phyloP scores from a whole-genome alignment of 2,888 invertebrate genomes.

The Nomada flava region DNA sequence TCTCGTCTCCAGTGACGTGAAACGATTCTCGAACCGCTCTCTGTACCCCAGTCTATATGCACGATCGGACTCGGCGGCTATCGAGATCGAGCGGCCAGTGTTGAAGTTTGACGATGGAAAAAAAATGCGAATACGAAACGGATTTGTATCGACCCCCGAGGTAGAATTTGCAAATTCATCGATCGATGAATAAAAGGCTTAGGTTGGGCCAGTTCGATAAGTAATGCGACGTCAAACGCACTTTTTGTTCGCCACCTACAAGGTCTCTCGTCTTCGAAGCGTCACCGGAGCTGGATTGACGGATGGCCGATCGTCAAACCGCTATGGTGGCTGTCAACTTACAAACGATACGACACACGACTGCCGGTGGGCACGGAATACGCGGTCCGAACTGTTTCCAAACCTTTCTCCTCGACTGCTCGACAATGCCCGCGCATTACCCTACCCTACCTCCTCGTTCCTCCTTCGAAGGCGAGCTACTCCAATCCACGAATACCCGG shows the following conservation, averaged over 20 bases:
- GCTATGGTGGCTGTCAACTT: constrained; percentile 80
- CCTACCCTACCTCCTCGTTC: constrained; percentile 47
- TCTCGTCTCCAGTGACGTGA: too few species aligned
- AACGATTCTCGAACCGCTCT: background rate
- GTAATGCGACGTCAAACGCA: constrained; percentile 73
- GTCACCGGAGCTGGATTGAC: constrained; percentile 71
- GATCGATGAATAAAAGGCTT: constrained; percentile 8
- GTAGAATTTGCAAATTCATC: constrained; percentile 45
- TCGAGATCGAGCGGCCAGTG: background rate
- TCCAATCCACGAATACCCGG: constrained; percentile 67
- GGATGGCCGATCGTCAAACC: constrained; percentile 72
- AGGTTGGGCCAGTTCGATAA: constrained; percentile 61
- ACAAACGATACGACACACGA: constrained; percentile 81
- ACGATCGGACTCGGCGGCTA: background rate
- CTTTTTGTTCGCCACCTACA: constrained; percentile 71
- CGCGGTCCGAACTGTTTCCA: constrained; percentile 51
- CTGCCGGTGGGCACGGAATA: constrained; percentile 69
- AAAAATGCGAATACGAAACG: background rate
- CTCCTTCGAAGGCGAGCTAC: constrained; percentile 56
- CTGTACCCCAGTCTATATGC: background rate
- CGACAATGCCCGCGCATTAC: constrained; percentile 62
- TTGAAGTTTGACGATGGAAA: background rate
- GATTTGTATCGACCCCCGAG: background rate
- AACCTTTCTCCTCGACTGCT: constrained; percentile 50
- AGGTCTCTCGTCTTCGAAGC: constrained; percentile 61